Evolutionary conservation across 1,140 invertebrate genomes (phyloP), one percentile per base, ranked within the genome.

Genomic region (Trichoplusia ni): DNA sequence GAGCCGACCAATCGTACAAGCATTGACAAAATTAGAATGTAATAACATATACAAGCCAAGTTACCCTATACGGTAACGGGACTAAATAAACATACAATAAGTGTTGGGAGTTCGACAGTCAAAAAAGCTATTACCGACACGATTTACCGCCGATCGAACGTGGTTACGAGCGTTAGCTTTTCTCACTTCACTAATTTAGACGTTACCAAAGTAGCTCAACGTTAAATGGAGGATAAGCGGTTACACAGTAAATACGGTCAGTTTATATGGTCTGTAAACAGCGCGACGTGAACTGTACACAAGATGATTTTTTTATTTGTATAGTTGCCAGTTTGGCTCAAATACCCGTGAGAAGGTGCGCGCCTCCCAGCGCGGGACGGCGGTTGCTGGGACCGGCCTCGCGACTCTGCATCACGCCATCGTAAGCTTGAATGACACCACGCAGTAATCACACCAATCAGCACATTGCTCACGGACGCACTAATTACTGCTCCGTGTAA

Each of bases 181-280:
- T 88, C 84, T 88, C 86, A 87, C 82, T 86, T 81, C 59, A 86
- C 82, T 84, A 90, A 89, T 88, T 88, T 83, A 86, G 85, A 81
- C 79, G 82, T 88, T 86, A 79, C 82, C 78, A 84, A 89, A 87
- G 84, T 89, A 87, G 86, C 81, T 73, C 78, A 70, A 67, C 72
- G 83, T 86, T 87, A 86, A 85, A 81, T 78, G 77, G 77, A 76
- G 75, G 77, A 82, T 89, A 73, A 88, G 75, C 77, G 77, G 77
- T 72, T 74, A 75, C 77, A 78, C 72, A 67, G 84, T 83, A 81
- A 89, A 89, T 79, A 85, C 81, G 83, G 69, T 69, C 81, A 82
- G 82, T 82, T 86, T 86, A 85, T 85, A 81, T 79, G 83, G 74
- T 77, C 74, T 69, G 82, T 73, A 84, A 88, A 90, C 81, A 86